phyloP scores from a whole-genome alignment of 2,888 invertebrate species.

The Hymenopus coronatus region DNA sequence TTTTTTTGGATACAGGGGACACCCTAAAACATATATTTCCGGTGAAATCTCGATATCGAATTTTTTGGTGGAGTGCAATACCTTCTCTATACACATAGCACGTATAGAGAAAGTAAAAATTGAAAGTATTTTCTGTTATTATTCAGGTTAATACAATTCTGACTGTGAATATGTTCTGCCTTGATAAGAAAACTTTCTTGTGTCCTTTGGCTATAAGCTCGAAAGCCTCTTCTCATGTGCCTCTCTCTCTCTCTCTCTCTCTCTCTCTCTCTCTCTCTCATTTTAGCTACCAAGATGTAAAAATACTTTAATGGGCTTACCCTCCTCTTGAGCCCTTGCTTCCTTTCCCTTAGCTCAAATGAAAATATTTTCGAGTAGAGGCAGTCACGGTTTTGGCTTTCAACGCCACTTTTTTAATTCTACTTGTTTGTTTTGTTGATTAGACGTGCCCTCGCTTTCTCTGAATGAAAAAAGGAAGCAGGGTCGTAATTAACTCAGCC shows the following conservation, averaged over 20 bases:
- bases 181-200: not conserved
- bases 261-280: not conserved
- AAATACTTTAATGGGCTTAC: not conserved
- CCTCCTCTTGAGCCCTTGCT: not conserved
- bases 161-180: not conserved
- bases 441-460: not conserved
- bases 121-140: too few species aligned
- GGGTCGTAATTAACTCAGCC: not conserved
- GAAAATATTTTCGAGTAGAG: not conserved
- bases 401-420: not conserved
- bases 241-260: not conserved
- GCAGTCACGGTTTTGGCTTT: not conserved
- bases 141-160: too few species aligned
- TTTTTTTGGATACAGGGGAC: too few species aligned
- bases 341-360: not conserved
- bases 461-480: not conserved
- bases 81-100: too few species aligned
- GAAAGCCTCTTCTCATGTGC: not conserved
- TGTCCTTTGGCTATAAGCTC: not conserved
- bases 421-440: slow-evolving; percentile 16
- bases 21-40: too few species aligned
- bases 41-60: too few species aligned
- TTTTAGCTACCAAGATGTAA: not conserved
- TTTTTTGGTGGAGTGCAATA: too few species aligned
- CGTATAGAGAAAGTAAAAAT: too few species aligned